Conservation (phyloP, 2,797 vertebrate genomes). For the Darevskia nairensis region DNA sequence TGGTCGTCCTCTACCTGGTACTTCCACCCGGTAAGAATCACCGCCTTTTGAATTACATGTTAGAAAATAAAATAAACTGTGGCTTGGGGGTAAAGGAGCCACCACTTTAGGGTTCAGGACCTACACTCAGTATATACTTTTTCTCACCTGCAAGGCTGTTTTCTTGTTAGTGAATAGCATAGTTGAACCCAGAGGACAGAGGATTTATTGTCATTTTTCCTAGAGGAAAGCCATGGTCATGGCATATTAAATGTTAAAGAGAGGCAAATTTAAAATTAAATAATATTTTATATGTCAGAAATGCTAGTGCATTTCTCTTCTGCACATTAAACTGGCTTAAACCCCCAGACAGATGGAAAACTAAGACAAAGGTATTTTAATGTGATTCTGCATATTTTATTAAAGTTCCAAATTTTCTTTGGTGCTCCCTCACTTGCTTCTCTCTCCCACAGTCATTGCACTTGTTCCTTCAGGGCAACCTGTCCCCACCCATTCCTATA, state of each 20-base stretch:
- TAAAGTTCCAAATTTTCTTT: background rate
- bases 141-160: background rate
- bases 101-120: background rate
- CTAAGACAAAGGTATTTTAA: background rate
- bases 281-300: background rate
- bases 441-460: too few species aligned
- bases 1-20: slow-evolving; percentile 94
- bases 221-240: background rate
- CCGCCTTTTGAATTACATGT: background rate
- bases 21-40: slow-evolving; percentile 90
- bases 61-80: background rate
- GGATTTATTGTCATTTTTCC: background rate
- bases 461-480: too few species aligned
- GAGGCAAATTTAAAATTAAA: background rate
- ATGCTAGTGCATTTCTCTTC: background rate
- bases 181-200: background rate
- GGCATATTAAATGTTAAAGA: background rate
- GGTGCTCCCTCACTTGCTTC: background rate
- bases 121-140: too few species aligned
- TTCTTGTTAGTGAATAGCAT: background rate
- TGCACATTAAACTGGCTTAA: background rate
- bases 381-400: background rate
- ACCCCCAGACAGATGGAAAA: background rate
- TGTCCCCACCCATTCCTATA: too few species aligned
- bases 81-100: background rate